These are phyloP conservation scores for Heliconius hortense DNA, from an alignment of 2,888 invertebrate genomes.

Conservation along the genomic window DNA sequence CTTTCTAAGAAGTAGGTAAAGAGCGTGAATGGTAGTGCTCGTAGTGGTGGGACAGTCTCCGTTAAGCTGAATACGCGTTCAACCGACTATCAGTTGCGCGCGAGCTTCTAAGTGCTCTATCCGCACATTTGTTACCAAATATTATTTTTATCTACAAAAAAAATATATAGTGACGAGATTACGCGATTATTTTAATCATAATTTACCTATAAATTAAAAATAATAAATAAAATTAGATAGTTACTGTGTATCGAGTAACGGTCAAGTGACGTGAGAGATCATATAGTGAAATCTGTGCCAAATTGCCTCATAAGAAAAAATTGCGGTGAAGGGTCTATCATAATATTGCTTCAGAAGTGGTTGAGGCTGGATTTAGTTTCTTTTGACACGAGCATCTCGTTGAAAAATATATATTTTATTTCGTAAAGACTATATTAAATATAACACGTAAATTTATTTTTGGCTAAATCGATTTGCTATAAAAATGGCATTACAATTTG, in stretches of 20 bases:
- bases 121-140: background rate
- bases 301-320: conserved; percentile 46
- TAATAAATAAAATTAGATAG: background rate
- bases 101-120: conserved; percentile 36
- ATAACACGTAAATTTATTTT: background rate
- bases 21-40: conserved; percentile 33
- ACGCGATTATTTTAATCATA: background rate
- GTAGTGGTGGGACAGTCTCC: conserved; percentile 45
- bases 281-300: conserved; percentile 42
- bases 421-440: background rate
- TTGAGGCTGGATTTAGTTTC: conserved; percentile 41
- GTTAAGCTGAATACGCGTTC: conserved; percentile 39
- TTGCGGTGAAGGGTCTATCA: conserved; percentile 55
- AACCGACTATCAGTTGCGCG: conserved; percentile 38
- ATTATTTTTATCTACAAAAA: background rate
- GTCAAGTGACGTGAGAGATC: conserved; percentile 20
- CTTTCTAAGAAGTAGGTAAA: background rate
- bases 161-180: background rate
- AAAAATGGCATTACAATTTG: conserved; percentile 74
- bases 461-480: background rate
- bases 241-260: background rate
- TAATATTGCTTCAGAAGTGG: conserved; percentile 30
- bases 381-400: background rate
- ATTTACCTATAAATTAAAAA: background rate
- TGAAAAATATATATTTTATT: background rate